phyloP scores from a whole-genome alignment of 1,140 invertebrate species.

The Ruditapes philippinarum region DNA sequence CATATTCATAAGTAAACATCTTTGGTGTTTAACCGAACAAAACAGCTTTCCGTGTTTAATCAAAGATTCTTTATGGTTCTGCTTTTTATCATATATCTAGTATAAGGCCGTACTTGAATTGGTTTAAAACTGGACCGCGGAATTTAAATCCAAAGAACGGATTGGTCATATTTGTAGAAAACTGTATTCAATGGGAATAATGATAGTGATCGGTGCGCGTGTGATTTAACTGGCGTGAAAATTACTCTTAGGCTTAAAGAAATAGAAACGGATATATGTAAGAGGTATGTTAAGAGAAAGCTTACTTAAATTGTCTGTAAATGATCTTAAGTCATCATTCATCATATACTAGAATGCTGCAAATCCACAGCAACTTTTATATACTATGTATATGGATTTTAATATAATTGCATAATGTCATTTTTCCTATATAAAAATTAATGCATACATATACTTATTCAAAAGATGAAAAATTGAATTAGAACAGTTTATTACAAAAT shows the following conservation, averaged over 20 bases:
- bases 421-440: too few species aligned
- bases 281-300: background rate
- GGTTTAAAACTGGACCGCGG: constrained; percentile 17
- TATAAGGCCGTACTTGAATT: constrained; percentile 20
- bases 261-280: background rate
- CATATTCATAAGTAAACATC: constrained; percentile 49
- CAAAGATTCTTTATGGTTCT: background rate
- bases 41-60: constrained; percentile 46
- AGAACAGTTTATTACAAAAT: too few species aligned
- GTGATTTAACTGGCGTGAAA: constrained; percentile 2
- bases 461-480: too few species aligned
- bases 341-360: too few species aligned
- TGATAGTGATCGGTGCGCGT: background rate
- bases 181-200: background rate
- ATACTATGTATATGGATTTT: too few species aligned
- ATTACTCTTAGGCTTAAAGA: background rate
- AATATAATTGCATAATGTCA: too few species aligned
- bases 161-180: background rate
- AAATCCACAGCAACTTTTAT: too few species aligned
- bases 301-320: too few species aligned
- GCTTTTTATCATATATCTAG: constrained; percentile 14
- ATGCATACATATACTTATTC: too few species aligned
- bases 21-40: constrained; percentile 39
- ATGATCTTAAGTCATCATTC: too few species aligned
- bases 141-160: constrained; percentile 38